phyloP scores from a whole-genome alignment of 92 coral and sea anemone species.

The Epizoanthus ramosus region DNA sequence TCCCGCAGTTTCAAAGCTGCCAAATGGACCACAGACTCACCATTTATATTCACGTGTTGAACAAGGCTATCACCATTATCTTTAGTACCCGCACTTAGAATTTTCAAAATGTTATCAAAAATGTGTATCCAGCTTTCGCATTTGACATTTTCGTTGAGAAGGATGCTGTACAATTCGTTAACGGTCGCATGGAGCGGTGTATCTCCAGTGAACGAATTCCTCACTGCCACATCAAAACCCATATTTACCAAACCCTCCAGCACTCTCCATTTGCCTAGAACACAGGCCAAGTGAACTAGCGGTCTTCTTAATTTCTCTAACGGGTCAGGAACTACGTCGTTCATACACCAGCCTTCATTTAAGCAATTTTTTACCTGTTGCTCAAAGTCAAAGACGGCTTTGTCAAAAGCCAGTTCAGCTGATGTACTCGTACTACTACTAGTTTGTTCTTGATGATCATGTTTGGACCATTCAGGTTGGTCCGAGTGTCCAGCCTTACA shows the following conservation, averaged over 20 bases:
- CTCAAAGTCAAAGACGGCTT: background rate
- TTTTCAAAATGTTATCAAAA: conserved; percentile 10
- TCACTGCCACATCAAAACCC: conserved; percentile 21
- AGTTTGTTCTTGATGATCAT: background rate
- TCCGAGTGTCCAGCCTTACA: conserved; percentile 18
- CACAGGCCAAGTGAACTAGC: conserved; percentile 25
- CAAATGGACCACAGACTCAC: conserved; percentile 18
- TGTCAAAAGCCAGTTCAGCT: background rate
- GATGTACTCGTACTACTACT: background rate
- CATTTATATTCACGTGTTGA: background rate
- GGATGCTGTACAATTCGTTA: conserved; percentile 16
- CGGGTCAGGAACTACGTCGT: conserved; percentile 33
- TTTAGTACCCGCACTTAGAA: conserved; percentile 10
- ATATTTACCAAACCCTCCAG: conserved; percentile 8
- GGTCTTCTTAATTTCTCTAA: conserved; percentile 27
- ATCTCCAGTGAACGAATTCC: background rate
- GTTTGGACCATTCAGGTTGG: background rate
- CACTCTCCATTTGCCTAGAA: conserved; percentile 27
- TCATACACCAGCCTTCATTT: conserved; percentile 11
- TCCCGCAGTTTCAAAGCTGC: conserved; percentile 12
- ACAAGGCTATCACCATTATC: conserved; percentile 17
- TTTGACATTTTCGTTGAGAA: conserved; percentile 19
- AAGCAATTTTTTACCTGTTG: conserved; percentile 10
- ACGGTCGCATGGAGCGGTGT: conserved; percentile 24
- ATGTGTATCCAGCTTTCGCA: conserved; percentile 32